Conservation (phyloP, 2,888 invertebrate genomes). For the Adineta ricciae region DNA sequence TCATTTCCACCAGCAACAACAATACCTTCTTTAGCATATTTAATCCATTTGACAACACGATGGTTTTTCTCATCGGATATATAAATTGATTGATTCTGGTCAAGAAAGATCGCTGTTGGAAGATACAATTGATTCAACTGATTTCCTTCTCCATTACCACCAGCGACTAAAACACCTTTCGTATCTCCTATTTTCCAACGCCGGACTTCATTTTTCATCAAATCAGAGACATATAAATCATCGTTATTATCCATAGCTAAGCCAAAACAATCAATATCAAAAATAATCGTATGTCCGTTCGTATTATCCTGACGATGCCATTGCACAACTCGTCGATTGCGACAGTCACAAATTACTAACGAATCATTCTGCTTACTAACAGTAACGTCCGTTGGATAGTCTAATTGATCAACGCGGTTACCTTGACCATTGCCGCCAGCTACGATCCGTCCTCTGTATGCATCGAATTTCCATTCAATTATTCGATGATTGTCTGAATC, state of each 20-base stretch:
- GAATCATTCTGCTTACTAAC: background rate
- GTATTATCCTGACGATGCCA: background rate
- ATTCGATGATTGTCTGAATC: background rate
- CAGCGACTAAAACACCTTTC: background rate
- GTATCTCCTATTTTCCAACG: background rate
- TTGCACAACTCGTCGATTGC: background rate
- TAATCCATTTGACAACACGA: background rate
- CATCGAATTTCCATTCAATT: background rate
- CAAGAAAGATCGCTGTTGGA: background rate
- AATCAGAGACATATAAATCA: background rate
- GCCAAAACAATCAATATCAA: background rate
- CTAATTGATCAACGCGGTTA: background rate
- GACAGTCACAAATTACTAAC: background rate
- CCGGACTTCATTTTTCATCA: background rate
- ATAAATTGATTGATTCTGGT: background rate
- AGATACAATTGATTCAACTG: background rate
- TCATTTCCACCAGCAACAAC: background rate
- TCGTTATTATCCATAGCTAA: background rate
- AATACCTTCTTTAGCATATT: background rate
- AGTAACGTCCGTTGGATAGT: background rate
- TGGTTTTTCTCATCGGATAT: background rate
- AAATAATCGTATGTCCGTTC: background rate
- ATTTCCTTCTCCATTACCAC: background rate
- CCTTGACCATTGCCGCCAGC: background rate
- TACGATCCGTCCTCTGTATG: background rate